phyloP scores from a whole-genome alignment of 2,888 invertebrate genomes.

The Mellilla xanthometata region DNA sequence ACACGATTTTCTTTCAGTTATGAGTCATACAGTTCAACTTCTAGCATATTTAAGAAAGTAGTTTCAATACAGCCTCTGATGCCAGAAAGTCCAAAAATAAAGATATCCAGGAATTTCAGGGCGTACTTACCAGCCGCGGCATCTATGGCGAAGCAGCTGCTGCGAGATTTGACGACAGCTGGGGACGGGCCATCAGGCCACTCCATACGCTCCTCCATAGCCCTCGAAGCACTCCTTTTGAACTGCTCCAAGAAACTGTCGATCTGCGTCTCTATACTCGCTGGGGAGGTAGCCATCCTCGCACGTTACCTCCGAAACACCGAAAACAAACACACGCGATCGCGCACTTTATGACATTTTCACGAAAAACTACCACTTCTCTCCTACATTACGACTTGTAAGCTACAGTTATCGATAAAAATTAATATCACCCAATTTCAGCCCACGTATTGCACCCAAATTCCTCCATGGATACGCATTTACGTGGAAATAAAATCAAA shows the following conservation, averaged over 20 bases:
- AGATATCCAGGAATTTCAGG: too few relatives aligned
- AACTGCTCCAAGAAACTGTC: constrained; percentile 93
- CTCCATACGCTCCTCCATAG: constrained; percentile 85
- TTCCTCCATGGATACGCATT: constrained; percentile 62
- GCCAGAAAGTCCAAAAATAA: too few relatives aligned
- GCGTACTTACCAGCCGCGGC: constrained; percentile 63
- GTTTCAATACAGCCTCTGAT: too few relatives aligned
- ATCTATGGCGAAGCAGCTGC: constrained; percentile 76
- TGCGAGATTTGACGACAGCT: constrained; percentile 73
- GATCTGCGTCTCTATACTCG: constrained; percentile 91
- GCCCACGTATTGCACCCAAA: constrained; percentile 48
- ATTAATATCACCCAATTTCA: constrained; percentile 46
- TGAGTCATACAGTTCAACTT: too few relatives aligned
- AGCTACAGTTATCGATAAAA: constrained; percentile 33
- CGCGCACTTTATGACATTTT: constrained; percentile 56
- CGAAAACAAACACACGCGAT: constrained; percentile 73
- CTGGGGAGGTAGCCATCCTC: constrained; percentile 85
- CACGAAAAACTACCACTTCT: constrained; percentile 33
- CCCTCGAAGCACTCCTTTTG: constrained; percentile 89
- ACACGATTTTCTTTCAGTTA: too few relatives aligned
- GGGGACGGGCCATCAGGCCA: constrained; percentile 76
- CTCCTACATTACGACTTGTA: constrained; percentile 28
- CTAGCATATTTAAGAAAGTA: too few relatives aligned
- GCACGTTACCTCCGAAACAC: constrained; percentile 76
- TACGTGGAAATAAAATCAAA: constrained; percentile 54